These are phyloP conservation scores for Serripes groenlandicus DNA, from an alignment of 2,888 invertebrate genomes.

Conservation along the genomic window DNA sequence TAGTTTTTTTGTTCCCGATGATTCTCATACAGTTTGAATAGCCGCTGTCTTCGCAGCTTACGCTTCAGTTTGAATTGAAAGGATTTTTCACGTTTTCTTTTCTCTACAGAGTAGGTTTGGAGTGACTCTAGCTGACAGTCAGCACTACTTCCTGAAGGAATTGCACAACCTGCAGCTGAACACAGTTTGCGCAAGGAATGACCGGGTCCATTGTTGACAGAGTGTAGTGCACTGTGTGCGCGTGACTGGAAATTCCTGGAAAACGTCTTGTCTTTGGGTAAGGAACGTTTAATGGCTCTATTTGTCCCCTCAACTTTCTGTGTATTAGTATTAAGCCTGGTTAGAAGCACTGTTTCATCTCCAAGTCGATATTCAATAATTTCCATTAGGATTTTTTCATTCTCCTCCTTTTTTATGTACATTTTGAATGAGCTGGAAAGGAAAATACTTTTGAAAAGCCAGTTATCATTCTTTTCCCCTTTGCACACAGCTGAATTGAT, in stretches of 20 bases:
- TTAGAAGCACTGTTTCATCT: slow-evolving; percentile 3
- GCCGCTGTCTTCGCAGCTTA: too few relatives aligned
- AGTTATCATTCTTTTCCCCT: not conserved
- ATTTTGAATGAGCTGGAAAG: not conserved
- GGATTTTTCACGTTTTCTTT: too few relatives aligned
- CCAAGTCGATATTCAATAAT: slow-evolving; percentile 15
- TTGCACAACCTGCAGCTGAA: slow-evolving; percentile 18
- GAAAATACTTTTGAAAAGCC: not conserved
- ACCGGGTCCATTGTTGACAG: slow-evolving; percentile 26
- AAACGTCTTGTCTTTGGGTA: slow-evolving; percentile 29
- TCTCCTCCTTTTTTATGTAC: not conserved
- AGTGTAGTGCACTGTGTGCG: slow-evolving; percentile 12
- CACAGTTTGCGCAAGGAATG: slow-evolving; percentile 25
- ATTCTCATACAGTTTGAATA: too few relatives aligned
- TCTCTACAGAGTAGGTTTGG: too few relatives aligned
- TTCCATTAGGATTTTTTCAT: slow-evolving; percentile 3
- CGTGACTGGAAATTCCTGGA: slow-evolving; percentile 2
- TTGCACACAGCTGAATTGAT: not conserved
- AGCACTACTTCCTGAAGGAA: slow-evolving; percentile 5
- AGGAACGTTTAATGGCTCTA: slow-evolving; percentile 1
- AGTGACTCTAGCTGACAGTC: too few relatives aligned
- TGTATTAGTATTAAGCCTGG: slow-evolving; percentile 5
- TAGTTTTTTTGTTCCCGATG: too few relatives aligned
- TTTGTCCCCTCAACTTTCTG: slow-evolving; percentile 29
- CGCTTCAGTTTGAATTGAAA: too few relatives aligned